Evolutionary conservation across 2,888 invertebrate genomes (phyloP), one percentile per base, ranked within the genome.

Genomic region (Chydorus sphaericus): DNA sequence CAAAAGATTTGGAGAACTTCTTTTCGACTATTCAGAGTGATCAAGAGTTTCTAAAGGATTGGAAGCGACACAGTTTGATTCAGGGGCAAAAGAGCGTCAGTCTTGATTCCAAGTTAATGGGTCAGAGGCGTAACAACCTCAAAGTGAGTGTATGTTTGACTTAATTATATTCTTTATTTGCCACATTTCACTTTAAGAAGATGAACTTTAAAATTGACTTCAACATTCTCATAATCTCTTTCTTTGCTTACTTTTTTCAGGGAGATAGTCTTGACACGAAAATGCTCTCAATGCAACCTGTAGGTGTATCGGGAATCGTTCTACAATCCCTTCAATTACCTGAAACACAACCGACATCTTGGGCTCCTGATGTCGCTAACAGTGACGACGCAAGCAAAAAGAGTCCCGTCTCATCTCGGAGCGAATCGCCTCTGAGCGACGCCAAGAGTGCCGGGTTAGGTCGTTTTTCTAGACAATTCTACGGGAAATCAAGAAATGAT

Each of bases 1-100:
- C 81, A 28, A 81, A 80, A 66, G 81, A 82, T 66, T 65, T 76
- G 11, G 74, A 76, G 65, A 70, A 73, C 33, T 61, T 50, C 44
- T 59, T 59, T 18, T 58, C 58, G 23, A 28, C 39, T n/a, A n/a
- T n/a, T n/a, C 33, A 33, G 33, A 53, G 16, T 3, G 51, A 48
- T 7, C 49, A 48, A 26, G 20, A 38, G 28, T 18, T 49, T 26
- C 36, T 48, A 10, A 16, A 54, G 1, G 59, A 57, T 8, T 39
- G 30, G 18, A 50, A 51, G 26, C 18, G 26, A 6, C 1, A 49
- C 55, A 61, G 60, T 49, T 57, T 62, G 16, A 60, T 62, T 14
- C 61, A 75, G 66, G 73, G 76, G 62, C 75, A 75, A 31, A 77
- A 77, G 65, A 77, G 77, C 64, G 69, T 72, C 57, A 78, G 75